Evolutionary conservation across 2,888 invertebrate species (phyloP).

Genomic region (Tenthredo scrophulariae): DNA sequence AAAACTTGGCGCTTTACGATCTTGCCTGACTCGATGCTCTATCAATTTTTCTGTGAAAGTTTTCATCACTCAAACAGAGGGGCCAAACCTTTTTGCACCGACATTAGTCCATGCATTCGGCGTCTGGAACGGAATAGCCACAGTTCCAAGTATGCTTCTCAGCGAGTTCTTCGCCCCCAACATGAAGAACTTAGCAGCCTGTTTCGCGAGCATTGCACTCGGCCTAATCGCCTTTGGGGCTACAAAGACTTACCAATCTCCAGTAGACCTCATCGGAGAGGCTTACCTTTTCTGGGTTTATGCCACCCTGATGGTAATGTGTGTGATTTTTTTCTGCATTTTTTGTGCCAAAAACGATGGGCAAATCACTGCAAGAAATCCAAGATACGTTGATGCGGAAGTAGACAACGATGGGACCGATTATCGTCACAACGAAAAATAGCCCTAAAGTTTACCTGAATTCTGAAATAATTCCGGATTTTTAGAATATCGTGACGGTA

Average conservation of each 20-base stretch:
- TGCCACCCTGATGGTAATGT: slow-evolving; percentile 58
- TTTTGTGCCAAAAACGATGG: slow-evolving; percentile 69
- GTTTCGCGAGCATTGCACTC: slow-evolving; percentile 63
- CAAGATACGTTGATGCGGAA: slow-evolving; percentile 44
- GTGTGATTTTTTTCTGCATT: background rate
- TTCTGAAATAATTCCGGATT: no score
- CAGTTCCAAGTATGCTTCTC: slow-evolving; percentile 67
- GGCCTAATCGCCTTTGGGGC: slow-evolving; percentile 67
- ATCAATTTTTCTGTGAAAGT: no score
- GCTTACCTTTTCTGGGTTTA: slow-evolving; percentile 67
- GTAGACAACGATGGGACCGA: background rate
- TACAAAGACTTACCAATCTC: slow-evolving; percentile 66
- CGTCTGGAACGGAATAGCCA: slow-evolving; percentile 62
- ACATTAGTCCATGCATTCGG: no score
- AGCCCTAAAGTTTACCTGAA: no score
- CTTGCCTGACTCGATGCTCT: no score
- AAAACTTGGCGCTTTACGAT: no score
- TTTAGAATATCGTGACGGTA: no score
- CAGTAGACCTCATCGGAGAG: slow-evolving; percentile 62
- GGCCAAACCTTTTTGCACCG: no score
- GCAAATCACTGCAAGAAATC: slow-evolving; percentile 66
- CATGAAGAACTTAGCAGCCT: slow-evolving; percentile 67
- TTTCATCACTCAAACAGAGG: no score
- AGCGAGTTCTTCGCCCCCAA: slow-evolving; percentile 69
- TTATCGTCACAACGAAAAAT: background rate